Percentiles rank a stretch among this genome's conserved stretches.
phyloP scores from a whole-genome alignment of 2,797 vertebrate species.

The Psittacula echo region DNA sequence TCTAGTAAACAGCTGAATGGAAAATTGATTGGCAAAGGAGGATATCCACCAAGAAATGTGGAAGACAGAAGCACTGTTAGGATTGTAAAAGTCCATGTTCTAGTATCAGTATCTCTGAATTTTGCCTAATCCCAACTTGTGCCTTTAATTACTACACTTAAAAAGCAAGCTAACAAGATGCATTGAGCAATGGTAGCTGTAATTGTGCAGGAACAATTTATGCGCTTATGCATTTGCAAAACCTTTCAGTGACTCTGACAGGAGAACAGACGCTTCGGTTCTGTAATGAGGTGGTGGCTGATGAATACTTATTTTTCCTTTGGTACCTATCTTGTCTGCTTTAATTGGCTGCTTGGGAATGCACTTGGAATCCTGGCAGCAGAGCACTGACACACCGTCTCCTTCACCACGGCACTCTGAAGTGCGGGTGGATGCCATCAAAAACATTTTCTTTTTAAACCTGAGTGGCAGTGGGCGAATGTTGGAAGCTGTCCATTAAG shows the following conservation, averaged over 20 bases:
- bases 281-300: background rate
- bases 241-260: conserved; percentile 16
- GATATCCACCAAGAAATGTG: background rate
- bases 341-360: conserved; percentile 17
- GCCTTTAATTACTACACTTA: background rate
- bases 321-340: conserved; percentile 22
- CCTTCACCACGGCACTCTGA: background rate
- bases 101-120: background rate
- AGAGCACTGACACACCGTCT: fast-evolving
- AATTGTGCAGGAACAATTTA: background rate
- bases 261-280: background rate
- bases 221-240: background rate
- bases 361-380: background rate
- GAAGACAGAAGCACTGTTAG: background rate
- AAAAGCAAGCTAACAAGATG: background rate
- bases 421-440: background rate
- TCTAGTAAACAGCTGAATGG: background rate
- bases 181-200: background rate
- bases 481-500: background rate
- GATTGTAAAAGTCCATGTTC: background rate
- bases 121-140: background rate
- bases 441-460: background rate
- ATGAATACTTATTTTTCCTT: background rate
- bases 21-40: background rate
- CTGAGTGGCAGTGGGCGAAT: background rate